These are phyloP conservation scores for Chrysochloris asiatica DNA, from an alignment of 2,113 vertebrate species.

Conservation along the genomic window DNA sequence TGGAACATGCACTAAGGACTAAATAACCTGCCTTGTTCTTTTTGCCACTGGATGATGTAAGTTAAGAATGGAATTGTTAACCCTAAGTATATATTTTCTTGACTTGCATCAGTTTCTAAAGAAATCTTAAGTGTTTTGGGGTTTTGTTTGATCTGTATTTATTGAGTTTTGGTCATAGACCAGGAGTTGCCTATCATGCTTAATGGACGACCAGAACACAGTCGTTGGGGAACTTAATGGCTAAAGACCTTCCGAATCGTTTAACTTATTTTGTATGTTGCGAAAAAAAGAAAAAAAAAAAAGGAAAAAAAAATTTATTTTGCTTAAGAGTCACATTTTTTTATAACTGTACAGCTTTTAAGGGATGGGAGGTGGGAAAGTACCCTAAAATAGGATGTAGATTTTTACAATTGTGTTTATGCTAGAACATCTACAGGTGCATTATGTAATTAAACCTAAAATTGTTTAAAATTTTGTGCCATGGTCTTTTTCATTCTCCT, in stretches of 20 bases:
- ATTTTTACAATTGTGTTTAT: slow-evolving; percentile 78
- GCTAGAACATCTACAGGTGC: slow-evolving; percentile 75
- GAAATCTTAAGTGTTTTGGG: slow-evolving; percentile 69
- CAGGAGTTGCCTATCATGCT: slow-evolving; percentile 64
- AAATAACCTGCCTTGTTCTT: slow-evolving; percentile 69
- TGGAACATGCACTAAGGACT: slow-evolving; percentile 67
- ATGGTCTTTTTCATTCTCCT: slow-evolving; percentile 77
- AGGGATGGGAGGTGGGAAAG: slow-evolving; percentile 71
- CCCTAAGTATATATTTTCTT: slow-evolving; percentile 70
- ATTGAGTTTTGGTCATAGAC: slow-evolving; percentile 72
- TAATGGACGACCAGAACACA: slow-evolving; percentile 55
- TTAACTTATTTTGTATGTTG: slow-evolving; percentile 86
- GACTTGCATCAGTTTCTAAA: slow-evolving; percentile 69
- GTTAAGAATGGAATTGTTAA: slow-evolving; percentile 73
- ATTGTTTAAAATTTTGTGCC: slow-evolving; percentile 74
- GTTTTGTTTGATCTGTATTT: slow-evolving; percentile 77
- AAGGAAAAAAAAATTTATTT: slow-evolving; percentile 82
- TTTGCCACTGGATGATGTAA: slow-evolving; percentile 78
- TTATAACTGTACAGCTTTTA: slow-evolving; percentile 79
- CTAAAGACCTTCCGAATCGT: slow-evolving; percentile 77
- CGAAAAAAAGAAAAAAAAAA: too few relatives aligned
- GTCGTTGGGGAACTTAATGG: slow-evolving; percentile 68
- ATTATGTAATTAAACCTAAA: slow-evolving; percentile 80
- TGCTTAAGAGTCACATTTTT: slow-evolving; percentile 79
- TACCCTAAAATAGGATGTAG: slow-evolving; percentile 75